Percentiles rank a stretch among this genome's conserved stretches.
phyloP scores from a whole-genome alignment of 2,888 invertebrate genomes.

The Chalcosyrphus nemorum region DNA sequence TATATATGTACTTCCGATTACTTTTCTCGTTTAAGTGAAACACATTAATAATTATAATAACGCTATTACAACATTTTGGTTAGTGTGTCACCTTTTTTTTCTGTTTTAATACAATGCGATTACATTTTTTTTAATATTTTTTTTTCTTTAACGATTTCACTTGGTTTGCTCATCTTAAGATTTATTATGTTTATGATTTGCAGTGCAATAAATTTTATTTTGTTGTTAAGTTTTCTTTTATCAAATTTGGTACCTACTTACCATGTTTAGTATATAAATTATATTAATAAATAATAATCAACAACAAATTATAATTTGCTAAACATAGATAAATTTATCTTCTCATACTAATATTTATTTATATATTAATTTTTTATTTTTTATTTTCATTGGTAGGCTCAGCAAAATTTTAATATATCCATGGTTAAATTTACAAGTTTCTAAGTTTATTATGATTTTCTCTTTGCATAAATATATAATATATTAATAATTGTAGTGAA shows the following conservation, averaged over 20 bases:
- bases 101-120: constrained; percentile 39
- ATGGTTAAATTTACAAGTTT: constrained; percentile 62
- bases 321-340: constrained; percentile 45
- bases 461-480: constrained; percentile 50
- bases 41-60: constrained; percentile 59
- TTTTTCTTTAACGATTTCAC: constrained; percentile 36
- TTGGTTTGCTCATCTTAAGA: constrained; percentile 15
- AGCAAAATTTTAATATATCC: constrained; percentile 50
- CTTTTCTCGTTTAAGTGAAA: constrained; percentile 44
- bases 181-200: constrained; percentile 17
- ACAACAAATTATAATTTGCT: constrained; percentile 63
- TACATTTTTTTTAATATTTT: constrained; percentile 29
- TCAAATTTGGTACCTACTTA: constrained; percentile 46
- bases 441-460: constrained; percentile 45
- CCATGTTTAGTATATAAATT: constrained; percentile 36
- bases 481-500: constrained; percentile 65
- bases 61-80: constrained; percentile 71
- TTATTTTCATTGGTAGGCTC: constrained; percentile 63
- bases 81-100: constrained; percentile 54
- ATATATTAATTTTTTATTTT: constrained; percentile 15
- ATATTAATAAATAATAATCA: constrained; percentile 54
- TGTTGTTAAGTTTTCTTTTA: constrained; percentile 8
- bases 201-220: constrained; percentile 44
- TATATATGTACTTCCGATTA: constrained; percentile 52
- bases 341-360: constrained; percentile 15